Conservation (phyloP, 1,140 invertebrate genomes). For the Probaryconus sp. region DNA sequence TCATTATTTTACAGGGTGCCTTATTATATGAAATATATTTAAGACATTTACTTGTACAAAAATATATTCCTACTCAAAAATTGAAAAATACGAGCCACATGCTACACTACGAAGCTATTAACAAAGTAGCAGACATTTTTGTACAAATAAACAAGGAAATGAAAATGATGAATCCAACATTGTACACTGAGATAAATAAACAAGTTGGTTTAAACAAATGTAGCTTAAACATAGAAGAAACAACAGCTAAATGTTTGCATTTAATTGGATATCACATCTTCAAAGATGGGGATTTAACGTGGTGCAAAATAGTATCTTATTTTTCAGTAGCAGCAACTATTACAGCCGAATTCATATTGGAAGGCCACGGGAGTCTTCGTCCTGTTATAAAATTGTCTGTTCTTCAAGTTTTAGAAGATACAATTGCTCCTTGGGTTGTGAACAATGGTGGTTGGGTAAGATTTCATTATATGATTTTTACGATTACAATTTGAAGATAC, state of each 20-base stretch:
- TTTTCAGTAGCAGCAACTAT: no score
- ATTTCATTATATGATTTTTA: constrained; percentile 5
- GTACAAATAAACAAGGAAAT: constrained; percentile 52
- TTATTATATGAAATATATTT: no score
- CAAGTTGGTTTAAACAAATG: constrained; percentile 80
- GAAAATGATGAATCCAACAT: constrained; percentile 83
- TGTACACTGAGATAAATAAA: constrained; percentile 80
- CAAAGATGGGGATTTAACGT: no score
- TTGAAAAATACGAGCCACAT: no score
- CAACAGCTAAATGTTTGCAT: constrained; percentile 79
- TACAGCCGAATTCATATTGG: constrained; percentile 84
- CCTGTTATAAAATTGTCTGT: constrained; percentile 81
- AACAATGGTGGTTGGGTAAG: constrained; percentile 86
- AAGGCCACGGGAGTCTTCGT: constrained; percentile 83
- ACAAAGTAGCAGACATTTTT: constrained; percentile 80
- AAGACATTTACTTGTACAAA: no score
- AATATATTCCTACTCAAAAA: no score
- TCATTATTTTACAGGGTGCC: no score
- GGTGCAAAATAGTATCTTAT: no score
- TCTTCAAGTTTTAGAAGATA: constrained; percentile 82
- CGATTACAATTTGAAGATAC: not conserved
- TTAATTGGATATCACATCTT: no score
- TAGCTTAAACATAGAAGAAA: constrained; percentile 80
- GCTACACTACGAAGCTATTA: constrained; percentile 76
- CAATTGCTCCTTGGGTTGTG: constrained; percentile 83